Evolutionary conservation across 2,113 vertebrate species (phyloP), one percentile per base, ranked within the genome.

Genomic region (Nanger granti): DNA sequence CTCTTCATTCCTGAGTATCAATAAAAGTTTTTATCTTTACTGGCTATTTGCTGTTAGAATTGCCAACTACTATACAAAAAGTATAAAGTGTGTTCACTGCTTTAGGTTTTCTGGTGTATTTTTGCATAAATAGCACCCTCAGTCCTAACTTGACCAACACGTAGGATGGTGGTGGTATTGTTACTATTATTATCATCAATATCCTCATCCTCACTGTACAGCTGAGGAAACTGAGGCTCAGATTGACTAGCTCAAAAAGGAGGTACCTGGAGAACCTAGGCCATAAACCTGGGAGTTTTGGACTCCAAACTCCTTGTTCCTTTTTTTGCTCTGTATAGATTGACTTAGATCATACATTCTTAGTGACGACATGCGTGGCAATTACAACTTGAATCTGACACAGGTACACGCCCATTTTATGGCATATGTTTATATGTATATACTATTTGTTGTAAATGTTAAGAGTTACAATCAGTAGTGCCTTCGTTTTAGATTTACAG

Each of bases 1-100:
- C 17, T 52, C 9, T 89, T 87, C 57, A 83, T 54, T 60, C 37
- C 34, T 82, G 34, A 94, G 60, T 96, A 37, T 85, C 84, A 54
- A 4, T 47, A 73, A 31, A 92, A 84, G 18, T 84, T 87, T 90
- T 20, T 83, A n/a, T 83, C 79, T 73, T 69, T 94, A 37, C 29
- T 84, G 11, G 83, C 20, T 96, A 86, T 94, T 91, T 96, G 31
- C 52, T 91, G 9, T 96, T 97, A 64, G 88, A 94, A 93, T 94
- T 86, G 24, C 60, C 34, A 66, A 5, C 73, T 87, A 49, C 60
- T 64, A 10, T 89, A 69, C 93, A 64, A 87, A 79, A 96, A 94
- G 90, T 55, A 22, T 54, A 73, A 91, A 89, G 55, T 92, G 57
- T 95, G 3, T 69, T 85, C 49, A 85, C 47, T 91, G 28, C 20